These are phyloP conservation scores for Pollachius pollachius DNA, from an alignment of 2,113 vertebrate species.

Conservation along the genomic window DNA sequence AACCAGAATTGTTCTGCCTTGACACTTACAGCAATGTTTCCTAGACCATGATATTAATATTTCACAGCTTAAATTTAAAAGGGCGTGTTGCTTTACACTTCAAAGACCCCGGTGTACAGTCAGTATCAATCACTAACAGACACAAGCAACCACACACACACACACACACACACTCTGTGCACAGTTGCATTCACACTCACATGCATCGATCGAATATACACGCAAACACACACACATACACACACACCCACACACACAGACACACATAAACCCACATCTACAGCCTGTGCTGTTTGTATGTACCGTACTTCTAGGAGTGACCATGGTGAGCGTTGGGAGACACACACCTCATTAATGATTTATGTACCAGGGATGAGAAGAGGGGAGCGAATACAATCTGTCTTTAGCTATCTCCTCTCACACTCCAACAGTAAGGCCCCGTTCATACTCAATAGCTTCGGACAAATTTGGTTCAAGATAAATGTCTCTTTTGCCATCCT, in stretches of 20 bases:
- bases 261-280: neutral
- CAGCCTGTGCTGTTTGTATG: neutral
- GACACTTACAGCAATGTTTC: neutral
- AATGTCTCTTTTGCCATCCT: too few species aligned
- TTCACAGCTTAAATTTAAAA: slow-evolving; percentile 58
- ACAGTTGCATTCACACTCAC: neutral
- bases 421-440: slow-evolving; percentile 25
- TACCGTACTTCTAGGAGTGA: slow-evolving; percentile 30
- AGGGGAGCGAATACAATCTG: slow-evolving; percentile 47
- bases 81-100: slow-evolving; percentile 56
- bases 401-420: slow-evolving; percentile 36
- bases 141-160: neutral
- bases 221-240: slow-evolving; percentile 8
- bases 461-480: too few species aligned
- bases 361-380: slow-evolving; percentile 42
- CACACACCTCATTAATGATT: slow-evolving; percentile 55
- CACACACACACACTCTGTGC: slow-evolving; percentile 15
- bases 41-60: slow-evolving; percentile 51
- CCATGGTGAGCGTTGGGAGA: slow-evolving; percentile 43
- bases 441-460: too few species aligned
- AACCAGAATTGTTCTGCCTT: neutral
- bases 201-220: neutral
- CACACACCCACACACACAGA: neutral
- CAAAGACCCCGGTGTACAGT: slow-evolving; percentile 45
- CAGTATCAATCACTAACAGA: neutral